A percentile compares a stretch with the other conserved stretches of the same genome.
These are phyloP conservation scores for Polyergus mexicanus DNA, from an alignment of 1,140 invertebrate genomes.

Conservation along the genomic window DNA sequence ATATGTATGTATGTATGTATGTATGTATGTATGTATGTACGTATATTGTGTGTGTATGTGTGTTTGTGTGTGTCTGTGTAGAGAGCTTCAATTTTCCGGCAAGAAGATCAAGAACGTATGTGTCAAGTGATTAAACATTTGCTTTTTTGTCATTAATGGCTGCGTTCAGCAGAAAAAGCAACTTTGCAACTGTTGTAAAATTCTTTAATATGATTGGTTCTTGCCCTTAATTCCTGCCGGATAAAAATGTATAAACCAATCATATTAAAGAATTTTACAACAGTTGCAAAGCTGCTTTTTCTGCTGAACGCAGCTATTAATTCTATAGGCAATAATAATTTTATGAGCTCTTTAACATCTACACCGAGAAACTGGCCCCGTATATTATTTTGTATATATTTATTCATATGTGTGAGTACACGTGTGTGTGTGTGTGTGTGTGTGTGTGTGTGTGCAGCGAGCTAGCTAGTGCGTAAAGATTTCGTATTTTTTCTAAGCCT, in stretches of 20 bases:
- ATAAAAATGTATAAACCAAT: no score
- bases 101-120: slow-evolving; percentile 24
- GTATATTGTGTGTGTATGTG: no score
- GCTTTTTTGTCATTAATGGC: not conserved
- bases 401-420: slow-evolving; percentile 6
- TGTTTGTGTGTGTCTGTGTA: not conserved
- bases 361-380: slow-evolving; percentile 33
- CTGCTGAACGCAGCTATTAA: no score
- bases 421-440: slow-evolving; percentile 67
- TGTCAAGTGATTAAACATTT: not conserved
- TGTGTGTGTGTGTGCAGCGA: slow-evolving; percentile 78
- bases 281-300: no score
- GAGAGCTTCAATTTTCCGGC: slow-evolving; percentile 14
- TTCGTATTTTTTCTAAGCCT: slow-evolving; percentile 78
- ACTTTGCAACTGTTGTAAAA: no score
- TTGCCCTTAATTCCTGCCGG: no score
- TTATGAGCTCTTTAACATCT: not conserved
- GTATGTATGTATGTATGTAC: not conserved
- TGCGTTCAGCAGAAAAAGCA: no score
- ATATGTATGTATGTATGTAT: no score
- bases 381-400: slow-evolving; percentile 29
- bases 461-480: slow-evolving; percentile 79
- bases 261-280: no score
- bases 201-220: no score
- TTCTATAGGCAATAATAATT: not conserved